phyloP scores from a whole-genome alignment of 2,113 vertebrate species.

The Alligator sinensis region DNA sequence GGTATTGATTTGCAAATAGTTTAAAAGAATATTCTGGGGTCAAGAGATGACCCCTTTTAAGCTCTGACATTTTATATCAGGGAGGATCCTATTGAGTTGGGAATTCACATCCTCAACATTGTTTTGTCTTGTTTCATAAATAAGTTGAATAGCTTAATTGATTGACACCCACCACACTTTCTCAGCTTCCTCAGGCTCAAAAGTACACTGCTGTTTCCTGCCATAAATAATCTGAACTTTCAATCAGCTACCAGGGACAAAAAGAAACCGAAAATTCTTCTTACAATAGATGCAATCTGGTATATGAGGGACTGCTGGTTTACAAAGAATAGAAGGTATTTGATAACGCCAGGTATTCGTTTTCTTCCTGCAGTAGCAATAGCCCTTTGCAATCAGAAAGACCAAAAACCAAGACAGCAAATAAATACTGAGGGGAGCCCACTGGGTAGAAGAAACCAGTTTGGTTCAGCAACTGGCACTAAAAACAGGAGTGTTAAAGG shows the following conservation, averaged over 20 bases:
- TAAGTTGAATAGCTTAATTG: slow-evolving; percentile 76
- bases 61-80: slow-evolving; percentile 74
- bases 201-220: slow-evolving; percentile 75
- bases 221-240: slow-evolving; percentile 74
- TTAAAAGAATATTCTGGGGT: slow-evolving; percentile 75
- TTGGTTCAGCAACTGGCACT: not conserved
- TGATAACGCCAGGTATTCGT: slow-evolving; percentile 48
- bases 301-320: slow-evolving; percentile 22
- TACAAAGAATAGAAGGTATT: not conserved
- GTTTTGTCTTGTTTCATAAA: slow-evolving; percentile 77
- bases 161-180: slow-evolving; percentile 74
- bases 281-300: slow-evolving; percentile 71
- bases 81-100: slow-evolving; percentile 73
- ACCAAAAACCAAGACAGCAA: not conserved
- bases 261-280: slow-evolving; percentile 64
- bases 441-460: not conserved
- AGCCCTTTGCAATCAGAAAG: not conserved
- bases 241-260: slow-evolving; percentile 61
- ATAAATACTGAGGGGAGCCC: not conserved
- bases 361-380: not conserved
- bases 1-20: slow-evolving; percentile 78
- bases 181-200: slow-evolving; percentile 68
- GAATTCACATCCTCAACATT: slow-evolving; percentile 73
- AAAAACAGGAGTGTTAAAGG: not conserved
- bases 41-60: slow-evolving; percentile 71